Conservation (phyloP, 2,113 vertebrate species). For the Acrocephalus arundinaceus region DNA sequence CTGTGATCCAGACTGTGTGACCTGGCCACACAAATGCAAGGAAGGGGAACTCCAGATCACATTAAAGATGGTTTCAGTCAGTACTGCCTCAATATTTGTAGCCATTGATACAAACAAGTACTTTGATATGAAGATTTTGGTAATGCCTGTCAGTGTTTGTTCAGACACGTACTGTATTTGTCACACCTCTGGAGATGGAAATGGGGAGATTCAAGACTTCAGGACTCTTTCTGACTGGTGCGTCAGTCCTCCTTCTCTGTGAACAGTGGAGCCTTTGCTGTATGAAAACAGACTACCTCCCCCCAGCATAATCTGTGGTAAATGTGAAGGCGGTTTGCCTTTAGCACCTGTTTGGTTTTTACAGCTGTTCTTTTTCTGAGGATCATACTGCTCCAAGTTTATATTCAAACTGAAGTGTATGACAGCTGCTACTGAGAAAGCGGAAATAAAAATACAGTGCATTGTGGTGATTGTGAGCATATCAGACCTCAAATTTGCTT, state of each 20-base stretch:
- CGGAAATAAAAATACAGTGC: background rate
- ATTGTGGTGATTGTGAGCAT: background rate
- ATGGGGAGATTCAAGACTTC: background rate
- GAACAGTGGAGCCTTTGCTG: background rate
- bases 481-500: background rate
- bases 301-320: background rate
- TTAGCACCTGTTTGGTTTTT: background rate
- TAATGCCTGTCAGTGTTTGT: background rate
- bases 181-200: background rate
- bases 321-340: background rate
- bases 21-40: background rate
- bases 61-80: background rate
- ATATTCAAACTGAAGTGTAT: background rate
- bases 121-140: background rate
- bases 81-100: background rate
- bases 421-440: background rate
- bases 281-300: background rate
- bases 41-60: background rate
- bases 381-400: background rate
- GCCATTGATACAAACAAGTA: background rate
- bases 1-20: background rate
- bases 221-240: background rate
- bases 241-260: background rate
- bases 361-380: background rate
- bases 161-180: background rate